Conservation (phyloP, 2,113 vertebrate genomes). For the Chrysemys picta region DNA sequence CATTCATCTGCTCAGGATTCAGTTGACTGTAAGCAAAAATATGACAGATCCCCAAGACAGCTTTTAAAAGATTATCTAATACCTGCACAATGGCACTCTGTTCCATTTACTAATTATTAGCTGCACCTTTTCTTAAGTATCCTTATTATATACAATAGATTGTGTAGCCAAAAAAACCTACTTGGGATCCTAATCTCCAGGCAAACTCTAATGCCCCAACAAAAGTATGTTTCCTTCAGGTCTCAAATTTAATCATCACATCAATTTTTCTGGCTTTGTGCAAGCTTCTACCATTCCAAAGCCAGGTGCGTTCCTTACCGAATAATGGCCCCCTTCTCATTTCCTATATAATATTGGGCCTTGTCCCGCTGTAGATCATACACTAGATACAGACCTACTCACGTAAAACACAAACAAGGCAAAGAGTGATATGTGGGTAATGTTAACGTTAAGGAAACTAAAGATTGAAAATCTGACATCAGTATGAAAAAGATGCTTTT, state of each 20-base stretch:
- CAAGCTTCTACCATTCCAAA: conserved; percentile 30
- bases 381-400: background rate
- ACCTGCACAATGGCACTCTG: conserved; percentile 7
- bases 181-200: accelerated
- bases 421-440: background rate
- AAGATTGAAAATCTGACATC: conserved; percentile 20
- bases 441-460: background rate
- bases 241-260: conserved; percentile 42
- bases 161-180: background rate
- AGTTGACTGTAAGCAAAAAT: conserved; percentile 54
- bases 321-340: background rate
- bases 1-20: conserved; percentile 10
- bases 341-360: conserved; percentile 16
- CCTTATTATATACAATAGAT: conserved; percentile 6
- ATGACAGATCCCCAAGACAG: background rate
- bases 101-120: conserved; percentile 45
- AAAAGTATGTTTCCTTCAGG: background rate
- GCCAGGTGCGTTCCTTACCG: conserved; percentile 40
- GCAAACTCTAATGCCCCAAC: background rate
- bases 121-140: conserved; percentile 18
- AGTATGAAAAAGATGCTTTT: background rate
- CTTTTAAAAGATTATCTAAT: background rate
- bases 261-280: conserved; percentile 38
- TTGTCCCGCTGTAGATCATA: conserved; percentile 13
- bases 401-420: conserved; percentile 33